A percentile compares a stretch with the other conserved stretches of the same genome.
Conservation (phyloP, 1,140 invertebrate species). For the Drosophila serrata region DNA sequence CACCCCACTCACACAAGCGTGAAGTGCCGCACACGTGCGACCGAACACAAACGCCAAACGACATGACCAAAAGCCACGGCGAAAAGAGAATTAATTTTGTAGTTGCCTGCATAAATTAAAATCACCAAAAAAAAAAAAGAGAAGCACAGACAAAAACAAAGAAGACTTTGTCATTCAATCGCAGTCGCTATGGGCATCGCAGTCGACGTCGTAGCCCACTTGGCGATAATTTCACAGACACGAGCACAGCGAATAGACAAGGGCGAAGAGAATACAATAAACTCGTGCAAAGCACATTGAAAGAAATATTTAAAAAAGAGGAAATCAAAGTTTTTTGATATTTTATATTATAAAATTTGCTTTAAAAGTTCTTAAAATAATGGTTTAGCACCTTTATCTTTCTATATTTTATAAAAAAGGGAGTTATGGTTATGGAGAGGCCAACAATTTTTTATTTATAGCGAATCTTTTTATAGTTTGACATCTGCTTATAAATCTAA, state of each 20-base stretch:
- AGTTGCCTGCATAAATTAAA: conserved; percentile 79
- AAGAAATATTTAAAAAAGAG: background rate
- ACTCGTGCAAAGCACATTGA: conserved; percentile 8
- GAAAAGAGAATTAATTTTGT: conserved; percentile 71
- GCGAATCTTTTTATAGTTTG: no score
- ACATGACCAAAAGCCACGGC: conserved; percentile 54
- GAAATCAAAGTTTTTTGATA: background rate
- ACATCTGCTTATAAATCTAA: no score
- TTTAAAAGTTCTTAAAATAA: no score
- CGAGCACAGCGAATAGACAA: conserved; percentile 40
- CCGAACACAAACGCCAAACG: conserved; percentile 42
- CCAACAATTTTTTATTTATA: no score
- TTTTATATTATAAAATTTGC: background rate
- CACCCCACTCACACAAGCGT: background rate
- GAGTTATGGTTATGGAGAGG: no score
- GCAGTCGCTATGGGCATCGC: conserved; percentile 29
- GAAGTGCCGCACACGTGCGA: conserved; percentile 55
- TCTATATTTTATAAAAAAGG: no score
- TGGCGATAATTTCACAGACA: conserved; percentile 71
- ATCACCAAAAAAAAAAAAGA: conserved; percentile 13
- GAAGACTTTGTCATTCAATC: conserved; percentile 68
- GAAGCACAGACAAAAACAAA: conserved; percentile 34
- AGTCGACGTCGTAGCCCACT: conserved; percentile 32
- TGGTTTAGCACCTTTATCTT: no score
- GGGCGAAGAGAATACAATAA: conserved; percentile 6